A percentile compares a stretch with the other conserved stretches of the same genome.
phyloP scores from a whole-genome alignment of 2,797 vertebrate species.

The Choloepus didactylus region DNA sequence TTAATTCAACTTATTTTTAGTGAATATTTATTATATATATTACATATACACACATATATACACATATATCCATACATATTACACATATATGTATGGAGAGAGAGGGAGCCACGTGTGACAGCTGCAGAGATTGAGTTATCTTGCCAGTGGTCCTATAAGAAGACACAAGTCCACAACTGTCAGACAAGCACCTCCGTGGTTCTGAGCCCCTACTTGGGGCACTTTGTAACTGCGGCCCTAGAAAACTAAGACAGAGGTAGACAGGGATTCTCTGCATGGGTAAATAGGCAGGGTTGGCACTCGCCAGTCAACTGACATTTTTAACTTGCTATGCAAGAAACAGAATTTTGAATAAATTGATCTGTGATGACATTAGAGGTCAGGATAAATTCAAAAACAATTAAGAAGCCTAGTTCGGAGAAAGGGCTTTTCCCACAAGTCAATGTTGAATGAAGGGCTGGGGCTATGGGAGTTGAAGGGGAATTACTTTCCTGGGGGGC shows the following conservation, averaged over 20 bases:
- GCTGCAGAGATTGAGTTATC: too few relatives aligned
- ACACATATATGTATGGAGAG: too few relatives aligned
- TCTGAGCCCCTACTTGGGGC: too few relatives aligned
- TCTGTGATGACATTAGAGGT: not conserved
- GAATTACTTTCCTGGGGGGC: not conserved
- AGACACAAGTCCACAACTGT: too few relatives aligned
- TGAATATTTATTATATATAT: not conserved
- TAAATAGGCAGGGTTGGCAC: rapidly evolving
- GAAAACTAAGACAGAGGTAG: not conserved
- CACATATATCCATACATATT: too few relatives aligned
- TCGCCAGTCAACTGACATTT: not conserved
- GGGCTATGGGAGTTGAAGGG: not conserved
- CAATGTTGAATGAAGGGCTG: not conserved
- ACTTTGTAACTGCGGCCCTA: too few relatives aligned
- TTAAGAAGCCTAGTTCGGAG: not conserved
- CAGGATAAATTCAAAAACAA: not conserved
- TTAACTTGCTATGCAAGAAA: not conserved
- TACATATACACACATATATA: too few relatives aligned
- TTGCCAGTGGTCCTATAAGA: too few relatives aligned
- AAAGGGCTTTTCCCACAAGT: not conserved
- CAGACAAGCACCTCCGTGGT: too few relatives aligned
- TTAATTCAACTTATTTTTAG: not conserved
- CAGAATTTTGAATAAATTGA: not conserved
- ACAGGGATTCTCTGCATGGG: not conserved
- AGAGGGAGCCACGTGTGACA: too few relatives aligned